Conservation (phyloP, 2,888 invertebrate species). For the Deroplatys truncata region DNA sequence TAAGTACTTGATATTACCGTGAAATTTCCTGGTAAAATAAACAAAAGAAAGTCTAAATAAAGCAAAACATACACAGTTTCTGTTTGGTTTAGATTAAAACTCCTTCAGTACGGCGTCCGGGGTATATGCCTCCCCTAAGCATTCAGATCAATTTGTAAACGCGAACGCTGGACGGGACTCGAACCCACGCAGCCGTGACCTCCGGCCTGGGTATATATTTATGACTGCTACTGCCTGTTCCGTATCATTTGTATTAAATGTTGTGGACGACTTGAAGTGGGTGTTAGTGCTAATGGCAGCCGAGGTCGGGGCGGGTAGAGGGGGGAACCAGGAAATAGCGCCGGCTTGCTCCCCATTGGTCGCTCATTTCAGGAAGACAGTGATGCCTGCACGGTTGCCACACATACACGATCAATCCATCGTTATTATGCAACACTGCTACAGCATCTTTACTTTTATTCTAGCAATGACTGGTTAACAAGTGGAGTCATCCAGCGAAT, state of each 20-base stretch:
- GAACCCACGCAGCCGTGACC: not conserved
- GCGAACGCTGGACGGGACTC: not conserved
- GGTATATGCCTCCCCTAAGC: too few species aligned
- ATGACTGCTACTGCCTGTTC: not conserved
- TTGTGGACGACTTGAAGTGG: not conserved
- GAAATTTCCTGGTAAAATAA: too few species aligned
- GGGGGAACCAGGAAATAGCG: slow-evolving; percentile 25
- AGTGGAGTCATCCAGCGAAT: not conserved
- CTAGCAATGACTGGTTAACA: not conserved
- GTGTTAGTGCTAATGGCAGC: slow-evolving; percentile 12
- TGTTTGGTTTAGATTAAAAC: too few species aligned
- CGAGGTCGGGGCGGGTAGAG: not conserved
- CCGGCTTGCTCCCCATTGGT: slow-evolving; percentile 23
- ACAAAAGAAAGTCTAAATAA: too few species aligned
- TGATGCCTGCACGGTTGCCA: slow-evolving; percentile 13
- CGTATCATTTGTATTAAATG: not conserved
- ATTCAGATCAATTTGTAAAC: too few species aligned
- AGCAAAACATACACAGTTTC: too few species aligned
- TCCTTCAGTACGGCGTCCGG: too few species aligned
- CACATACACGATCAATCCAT: slow-evolving; percentile 1
- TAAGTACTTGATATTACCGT: too few species aligned
- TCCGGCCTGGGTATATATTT: not conserved
- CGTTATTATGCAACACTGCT: not conserved
- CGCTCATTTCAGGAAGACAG: slow-evolving; percentile 23
- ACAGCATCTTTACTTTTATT: not conserved